phyloP scores from a whole-genome alignment of 2,113 vertebrate genomes.

The Carassius auratus region DNA sequence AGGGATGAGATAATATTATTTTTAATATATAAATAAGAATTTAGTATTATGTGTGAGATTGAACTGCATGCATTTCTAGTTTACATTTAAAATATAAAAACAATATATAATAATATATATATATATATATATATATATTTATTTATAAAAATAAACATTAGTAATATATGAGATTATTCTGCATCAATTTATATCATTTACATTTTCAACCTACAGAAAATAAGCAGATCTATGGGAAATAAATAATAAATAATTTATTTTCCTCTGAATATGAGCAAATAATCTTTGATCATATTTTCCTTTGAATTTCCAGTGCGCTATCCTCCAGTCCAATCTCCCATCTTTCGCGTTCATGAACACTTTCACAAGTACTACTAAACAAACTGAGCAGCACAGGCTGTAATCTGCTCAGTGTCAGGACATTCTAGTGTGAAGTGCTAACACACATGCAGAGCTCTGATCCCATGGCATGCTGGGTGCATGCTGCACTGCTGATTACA shows the following conservation, averaged over 20 bases:
- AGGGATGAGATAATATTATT: too few relatives aligned
- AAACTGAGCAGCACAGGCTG: constrained; percentile 18
- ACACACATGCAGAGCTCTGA: constrained; percentile 35
- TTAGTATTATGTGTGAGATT: too few relatives aligned
- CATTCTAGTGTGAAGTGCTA: constrained; percentile 39
- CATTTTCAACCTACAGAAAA: neutral
- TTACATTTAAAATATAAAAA: too few relatives aligned
- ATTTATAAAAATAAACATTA: too few relatives aligned
- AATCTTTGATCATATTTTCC: neutral
- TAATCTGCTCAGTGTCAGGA: constrained; percentile 45
- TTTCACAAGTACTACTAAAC: constrained; percentile 43
- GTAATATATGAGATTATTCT: too few relatives aligned
- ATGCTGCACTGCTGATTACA: constrained; percentile 32
- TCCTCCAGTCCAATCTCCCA: neutral
- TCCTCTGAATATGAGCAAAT: neutral
- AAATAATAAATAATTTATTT: neutral
- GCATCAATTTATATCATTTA: neutral
- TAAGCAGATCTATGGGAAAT: neutral
- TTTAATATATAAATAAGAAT: too few relatives aligned
- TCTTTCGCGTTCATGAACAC: neutral
- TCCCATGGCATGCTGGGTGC: constrained; percentile 14
- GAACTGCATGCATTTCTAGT: too few relatives aligned
- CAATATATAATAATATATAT: too few relatives aligned
- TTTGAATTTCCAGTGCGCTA: neutral
- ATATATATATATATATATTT: too few relatives aligned